Evolutionary conservation across 1,140 invertebrate species (phyloP).

Genomic region (Ostrea denselamellosa): DNA sequence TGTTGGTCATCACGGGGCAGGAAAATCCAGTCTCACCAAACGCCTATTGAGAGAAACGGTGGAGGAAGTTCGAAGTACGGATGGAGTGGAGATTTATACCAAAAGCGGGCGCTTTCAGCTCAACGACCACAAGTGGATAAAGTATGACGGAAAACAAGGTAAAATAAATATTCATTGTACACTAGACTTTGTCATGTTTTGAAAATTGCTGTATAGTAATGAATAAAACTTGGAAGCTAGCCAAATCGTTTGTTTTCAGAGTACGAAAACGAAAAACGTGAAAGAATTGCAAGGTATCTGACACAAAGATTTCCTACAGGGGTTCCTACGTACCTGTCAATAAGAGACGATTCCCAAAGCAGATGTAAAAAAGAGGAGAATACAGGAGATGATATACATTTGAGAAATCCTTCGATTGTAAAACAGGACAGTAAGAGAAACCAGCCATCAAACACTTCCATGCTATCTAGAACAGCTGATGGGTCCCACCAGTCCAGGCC

Average conservation of each 20-base stretch:
- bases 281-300: slow-evolving; percentile 8
- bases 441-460: background rate
- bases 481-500: background rate
- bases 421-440: background rate
- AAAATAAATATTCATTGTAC: background rate
- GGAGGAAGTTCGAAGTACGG: background rate
- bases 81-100: slow-evolving; percentile 36
- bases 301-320: slow-evolving; percentile 1
- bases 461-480: background rate
- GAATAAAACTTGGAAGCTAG: background rate
- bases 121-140: slow-evolving; percentile 32
- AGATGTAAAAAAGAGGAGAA: background rate
- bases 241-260: background rate
- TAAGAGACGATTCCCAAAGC: background rate
- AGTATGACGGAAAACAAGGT: slow-evolving; percentile 16
- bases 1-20: slow-evolving; percentile 39
- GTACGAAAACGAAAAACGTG: background rate
- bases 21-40: slow-evolving; percentile 35
- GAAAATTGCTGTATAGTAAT: background rate
- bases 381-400: background rate
- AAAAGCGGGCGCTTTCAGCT: slow-evolving; percentile 12
- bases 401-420: background rate
- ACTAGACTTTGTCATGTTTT: background rate
- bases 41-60: slow-evolving; percentile 10
- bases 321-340: background rate